Conservation (phyloP, 2,113 vertebrate genomes). For the Calyptomena viridis region DNA sequence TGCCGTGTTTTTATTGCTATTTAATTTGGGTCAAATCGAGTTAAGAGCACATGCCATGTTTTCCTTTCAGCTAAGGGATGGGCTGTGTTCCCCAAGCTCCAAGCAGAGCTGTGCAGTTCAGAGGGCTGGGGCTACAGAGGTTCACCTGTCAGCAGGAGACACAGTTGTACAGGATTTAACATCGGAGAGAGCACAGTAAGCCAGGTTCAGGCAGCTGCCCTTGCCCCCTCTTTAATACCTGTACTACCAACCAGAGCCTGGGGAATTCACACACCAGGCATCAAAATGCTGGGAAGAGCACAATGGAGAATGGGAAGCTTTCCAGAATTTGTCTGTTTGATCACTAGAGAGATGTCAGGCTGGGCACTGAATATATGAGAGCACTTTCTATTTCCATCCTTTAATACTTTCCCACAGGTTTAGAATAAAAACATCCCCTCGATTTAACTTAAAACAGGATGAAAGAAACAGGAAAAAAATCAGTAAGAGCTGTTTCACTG, state of each 20-base stretch:
- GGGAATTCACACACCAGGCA: neutral
- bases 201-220: neutral
- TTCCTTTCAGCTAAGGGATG: neutral
- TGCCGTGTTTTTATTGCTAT: neutral
- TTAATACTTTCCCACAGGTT: neutral
- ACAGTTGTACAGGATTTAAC: neutral
- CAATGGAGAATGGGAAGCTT: neutral
- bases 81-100: neutral
- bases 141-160: neutral
- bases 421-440: neutral
- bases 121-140: neutral
- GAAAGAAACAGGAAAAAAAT: neutral
- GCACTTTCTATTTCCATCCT: neutral
- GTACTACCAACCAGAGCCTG: neutral
- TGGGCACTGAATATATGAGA: neutral
- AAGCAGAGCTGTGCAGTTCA: neutral
- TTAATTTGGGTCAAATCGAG: neutral
- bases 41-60: neutral
- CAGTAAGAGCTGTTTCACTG: neutral
- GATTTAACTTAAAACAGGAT: neutral
- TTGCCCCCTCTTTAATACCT: neutral
- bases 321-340: neutral
- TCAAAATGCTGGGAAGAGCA: neutral
- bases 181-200: fast-evolving
- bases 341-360: neutral